Evolutionary conservation across 2,113 vertebrate species (phyloP), one percentile per base, ranked within the genome.

Genomic region (Myrmophylax atrothorax): DNA sequence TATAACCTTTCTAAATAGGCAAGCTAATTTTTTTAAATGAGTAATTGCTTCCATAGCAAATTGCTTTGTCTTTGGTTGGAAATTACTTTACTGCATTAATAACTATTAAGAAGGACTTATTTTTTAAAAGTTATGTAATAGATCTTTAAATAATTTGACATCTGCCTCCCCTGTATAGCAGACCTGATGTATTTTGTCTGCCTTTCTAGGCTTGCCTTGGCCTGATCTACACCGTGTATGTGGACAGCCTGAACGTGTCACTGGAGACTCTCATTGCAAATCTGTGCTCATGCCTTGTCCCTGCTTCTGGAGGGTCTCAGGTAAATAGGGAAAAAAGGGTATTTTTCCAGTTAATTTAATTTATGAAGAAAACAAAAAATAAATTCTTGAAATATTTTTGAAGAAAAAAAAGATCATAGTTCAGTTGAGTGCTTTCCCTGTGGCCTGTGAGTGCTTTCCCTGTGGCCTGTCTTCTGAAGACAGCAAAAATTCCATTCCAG

Each of bases 151-250:
- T 77, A 59, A 31, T 88, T 67, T 84, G 91, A 42, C 84, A 44
- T 72, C 47, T 94, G 10, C 19, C 63, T 91, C 96, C 56, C 25
- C 55, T 42, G 23, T 88, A 18, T 84, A 62, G 49, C 69, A 90
- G 75, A 69, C 73, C 73, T 70, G 42, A 87, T 82, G 3, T 38
- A 29, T 96, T 88, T 93, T 90, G 9, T 97, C 82, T 86, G 15
- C 40, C 28, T 96, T 87, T 95, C 58, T 87, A 99, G 99, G 99
- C 99, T 82, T 99, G 99, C 97, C 98, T 99, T 92, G 99, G 99
- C 77, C 96, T 99, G 93, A 98, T 99, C 97, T 99, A 99, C 91
- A 99, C 99, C 0, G 99, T 99, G 42, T 98, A 99, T 87, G 98
- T 99, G 40, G 99, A 99, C 91, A 99, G 98, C 96, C 97, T 99